These are phyloP conservation scores for Pagetopsis macropterus DNA, from an alignment of 2,797 vertebrate genomes.

Conservation along the genomic window DNA sequence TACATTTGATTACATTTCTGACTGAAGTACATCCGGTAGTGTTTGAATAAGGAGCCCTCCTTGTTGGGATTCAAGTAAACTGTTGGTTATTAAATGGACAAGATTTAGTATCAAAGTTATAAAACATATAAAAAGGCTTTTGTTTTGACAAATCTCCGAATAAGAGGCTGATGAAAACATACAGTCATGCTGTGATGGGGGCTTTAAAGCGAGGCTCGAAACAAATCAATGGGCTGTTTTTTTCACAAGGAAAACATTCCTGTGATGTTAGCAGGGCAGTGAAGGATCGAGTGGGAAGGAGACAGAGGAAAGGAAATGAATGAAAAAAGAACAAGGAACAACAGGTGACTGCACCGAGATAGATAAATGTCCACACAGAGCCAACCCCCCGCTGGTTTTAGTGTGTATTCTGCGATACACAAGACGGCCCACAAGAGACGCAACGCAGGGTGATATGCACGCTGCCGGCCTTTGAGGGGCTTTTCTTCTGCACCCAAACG, in stretches of 20 bases:
- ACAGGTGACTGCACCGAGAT: slow-evolving; percentile 13
- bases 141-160: neutral
- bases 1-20: too few relatives aligned
- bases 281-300: neutral
- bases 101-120: slow-evolving; percentile 5
- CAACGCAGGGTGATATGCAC: neutral
- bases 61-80: neutral
- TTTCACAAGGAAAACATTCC: slow-evolving; percentile 20
- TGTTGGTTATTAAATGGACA: neutral
- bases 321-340: slow-evolving; percentile 24
- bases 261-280: neutral
- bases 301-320: neutral
- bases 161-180: too few relatives aligned
- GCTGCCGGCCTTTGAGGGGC: neutral
- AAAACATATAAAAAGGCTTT: neutral
- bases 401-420: neutral
- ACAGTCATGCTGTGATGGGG: neutral
- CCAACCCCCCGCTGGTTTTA: neutral
- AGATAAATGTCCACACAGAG: neutral
- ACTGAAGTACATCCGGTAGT: neutral
- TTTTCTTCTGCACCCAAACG: slow-evolving; percentile 14
- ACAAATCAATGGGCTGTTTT: neutral
- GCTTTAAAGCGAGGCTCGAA: neutral
- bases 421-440: neutral
- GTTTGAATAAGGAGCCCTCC: neutral